Conservation (phyloP, 2,888 invertebrate genomes). For the Dermolepida albohirtum region DNA sequence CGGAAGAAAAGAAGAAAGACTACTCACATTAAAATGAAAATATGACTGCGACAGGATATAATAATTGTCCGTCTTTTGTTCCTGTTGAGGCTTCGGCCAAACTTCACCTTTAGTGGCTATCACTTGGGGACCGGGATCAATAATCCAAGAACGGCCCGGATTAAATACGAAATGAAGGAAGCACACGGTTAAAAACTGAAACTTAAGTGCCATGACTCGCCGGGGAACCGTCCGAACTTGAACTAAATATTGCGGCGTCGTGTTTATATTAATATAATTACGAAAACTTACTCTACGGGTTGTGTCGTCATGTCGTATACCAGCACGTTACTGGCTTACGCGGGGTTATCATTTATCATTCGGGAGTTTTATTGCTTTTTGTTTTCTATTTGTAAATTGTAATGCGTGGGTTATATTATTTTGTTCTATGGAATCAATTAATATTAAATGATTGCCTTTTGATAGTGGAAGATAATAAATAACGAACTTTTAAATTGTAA, state of each 20-base stretch:
- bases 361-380: background rate
- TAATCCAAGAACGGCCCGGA: constrained; percentile 42
- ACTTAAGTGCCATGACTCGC: background rate
- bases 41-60: constrained; percentile 65
- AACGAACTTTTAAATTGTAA: too few relatives aligned
- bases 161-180: background rate
- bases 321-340: background rate
- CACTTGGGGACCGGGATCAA: constrained; percentile 67
- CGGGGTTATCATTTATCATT: constrained; percentile 14
- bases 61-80: constrained; percentile 63
- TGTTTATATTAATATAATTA: constrained; percentile 27
- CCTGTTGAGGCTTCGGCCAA: constrained; percentile 76
- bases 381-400: background rate
- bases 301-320: background rate
- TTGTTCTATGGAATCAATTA: too few relatives aligned
- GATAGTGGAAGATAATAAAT: too few relatives aligned
- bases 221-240: constrained; percentile 5
- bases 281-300: background rate
- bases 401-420: too few relatives aligned
- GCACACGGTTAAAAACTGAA: background rate
- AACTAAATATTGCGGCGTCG: constrained; percentile 16
- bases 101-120: constrained; percentile 73
- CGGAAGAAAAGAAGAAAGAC: constrained; percentile 55
- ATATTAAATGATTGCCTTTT: too few relatives aligned
- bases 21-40: constrained; percentile 68